phyloP scores from a whole-genome alignment of 2,888 invertebrate genomes.

The Beris morrisii region DNA sequence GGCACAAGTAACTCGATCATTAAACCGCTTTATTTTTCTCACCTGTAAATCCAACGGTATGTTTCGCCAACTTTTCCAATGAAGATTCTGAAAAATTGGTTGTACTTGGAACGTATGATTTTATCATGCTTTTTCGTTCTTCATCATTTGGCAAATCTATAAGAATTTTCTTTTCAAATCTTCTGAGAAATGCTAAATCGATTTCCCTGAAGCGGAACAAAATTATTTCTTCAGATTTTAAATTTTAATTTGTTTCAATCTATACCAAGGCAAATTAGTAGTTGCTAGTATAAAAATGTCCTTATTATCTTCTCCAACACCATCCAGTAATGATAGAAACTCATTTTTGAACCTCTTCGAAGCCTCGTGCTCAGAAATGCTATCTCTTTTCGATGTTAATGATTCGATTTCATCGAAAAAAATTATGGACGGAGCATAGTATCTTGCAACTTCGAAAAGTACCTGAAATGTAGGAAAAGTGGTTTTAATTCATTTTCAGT shows the following conservation, averaged over 20 bases:
- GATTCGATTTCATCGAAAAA: slow-evolving; percentile 94
- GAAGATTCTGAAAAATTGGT: slow-evolving; percentile 42
- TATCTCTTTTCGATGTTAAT: slow-evolving; percentile 68
- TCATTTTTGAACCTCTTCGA: slow-evolving; percentile 87
- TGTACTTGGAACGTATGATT: slow-evolving; percentile 61
- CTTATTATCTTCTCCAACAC: slow-evolving; percentile 63
- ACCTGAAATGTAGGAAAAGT: slow-evolving; percentile 58
- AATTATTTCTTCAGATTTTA: background rate
- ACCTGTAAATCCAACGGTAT: slow-evolving; percentile 80
- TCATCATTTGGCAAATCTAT: slow-evolving; percentile 73
- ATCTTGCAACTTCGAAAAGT: slow-evolving; percentile 82
- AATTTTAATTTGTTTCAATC: background rate
- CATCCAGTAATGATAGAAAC: slow-evolving; percentile 84
- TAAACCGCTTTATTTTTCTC: slow-evolving; percentile 44
- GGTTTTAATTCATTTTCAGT: too few species aligned
- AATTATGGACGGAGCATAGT: slow-evolving; percentile 85
- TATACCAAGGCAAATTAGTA: slow-evolving; percentile 88
- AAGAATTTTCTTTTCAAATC: slow-evolving; percentile 84
- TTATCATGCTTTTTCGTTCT: slow-evolving; percentile 71
- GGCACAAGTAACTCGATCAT: too few species aligned
- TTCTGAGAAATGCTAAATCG: slow-evolving; percentile 82
- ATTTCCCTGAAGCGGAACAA: slow-evolving; percentile 66
- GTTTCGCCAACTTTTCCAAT: slow-evolving; percentile 57
- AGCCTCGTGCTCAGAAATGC: slow-evolving; percentile 78
- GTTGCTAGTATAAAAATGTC: slow-evolving; percentile 78